Evolutionary conservation across 2,113 vertebrate species (phyloP), one percentile per base, ranked within the genome.

Genomic region (Barnardius zonarius): DNA sequence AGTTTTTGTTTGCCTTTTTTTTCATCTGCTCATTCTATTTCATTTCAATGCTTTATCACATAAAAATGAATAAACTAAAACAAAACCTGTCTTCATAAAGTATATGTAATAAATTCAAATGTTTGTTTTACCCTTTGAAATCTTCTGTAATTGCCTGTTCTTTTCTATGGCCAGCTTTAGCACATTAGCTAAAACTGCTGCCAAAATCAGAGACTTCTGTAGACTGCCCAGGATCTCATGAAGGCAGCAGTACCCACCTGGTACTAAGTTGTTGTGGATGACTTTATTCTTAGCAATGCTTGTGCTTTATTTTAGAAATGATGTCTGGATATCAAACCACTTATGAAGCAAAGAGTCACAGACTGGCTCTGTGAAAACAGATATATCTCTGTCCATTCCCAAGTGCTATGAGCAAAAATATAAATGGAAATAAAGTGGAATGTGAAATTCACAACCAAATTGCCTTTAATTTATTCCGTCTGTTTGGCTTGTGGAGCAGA

Each of bases 391-490:
- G 80, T 51, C 72, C 62, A 62, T 77, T 96, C 96, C 79, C 83
- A 80, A 52, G 73, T 39, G 77, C 90, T 85, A 33, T 24, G 44
- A 64, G 39, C 16, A 73, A 41, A 78, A 64, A 28, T 41, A 77
- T 8, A 28, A 90, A 76, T 22, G 88, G 93, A 96, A 94, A 93
- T 46, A 73, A 85, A 87, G 48, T 13, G 64, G 67, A 69, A 88
- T 2, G 16, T 59, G 78, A 87, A 95, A 96, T 57, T 73, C 84
- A 67, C 66, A 69, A 75, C 88, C 49, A 86, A 90, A 85, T 22
- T 57, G 46, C 44, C 57, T 57, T 80, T 87, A 64, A 97, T 96
- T 85, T 79, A 66, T 94, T 96, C 66, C 77, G 73, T 88, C 83
- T 97, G 80, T 90, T 78, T 93, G 88, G 83, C 76, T 44, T 68